These are phyloP conservation scores for Lydus trimaculatus DNA, from an alignment of 2,888 invertebrate genomes.

Conservation along the genomic window DNA sequence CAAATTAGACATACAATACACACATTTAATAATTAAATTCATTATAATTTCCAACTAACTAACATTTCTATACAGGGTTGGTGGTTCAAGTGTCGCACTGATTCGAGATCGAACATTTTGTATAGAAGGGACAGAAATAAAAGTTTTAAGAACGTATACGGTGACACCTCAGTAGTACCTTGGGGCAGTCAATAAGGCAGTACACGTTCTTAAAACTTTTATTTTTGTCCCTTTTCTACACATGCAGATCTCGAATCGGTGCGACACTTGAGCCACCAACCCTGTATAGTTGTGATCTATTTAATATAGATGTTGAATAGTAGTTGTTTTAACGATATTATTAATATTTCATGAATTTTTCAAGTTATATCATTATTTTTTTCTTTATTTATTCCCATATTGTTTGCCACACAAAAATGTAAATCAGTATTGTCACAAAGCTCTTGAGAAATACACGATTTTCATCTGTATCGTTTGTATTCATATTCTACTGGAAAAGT, in stretches of 20 bases:
- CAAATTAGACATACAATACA: background rate
- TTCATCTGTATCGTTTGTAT: background rate
- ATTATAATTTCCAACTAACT: background rate
- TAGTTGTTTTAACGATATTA: background rate
- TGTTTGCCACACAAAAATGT: background rate
- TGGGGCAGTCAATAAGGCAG: too few species aligned
- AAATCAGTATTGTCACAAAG: background rate
- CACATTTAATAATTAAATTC: background rate
- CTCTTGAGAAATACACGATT: background rate
- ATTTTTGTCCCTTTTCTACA: too few species aligned
- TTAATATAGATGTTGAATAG: background rate
- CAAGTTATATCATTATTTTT: background rate
- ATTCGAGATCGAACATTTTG: too few species aligned
- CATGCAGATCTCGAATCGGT: too few species aligned
- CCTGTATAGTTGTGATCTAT: too few species aligned
- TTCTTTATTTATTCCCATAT: background rate
- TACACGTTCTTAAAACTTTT: too few species aligned
- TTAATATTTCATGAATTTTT: background rate
- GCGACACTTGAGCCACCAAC: too few species aligned
- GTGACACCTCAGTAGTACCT: too few species aligned
- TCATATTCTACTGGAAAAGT: background rate
- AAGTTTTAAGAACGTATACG: too few species aligned
- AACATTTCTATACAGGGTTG: too few species aligned
- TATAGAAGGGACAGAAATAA: too few species aligned
- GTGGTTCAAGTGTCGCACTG: too few species aligned